phyloP scores from a whole-genome alignment of 2,113 vertebrate species.

The Paratilapia polleni region DNA sequence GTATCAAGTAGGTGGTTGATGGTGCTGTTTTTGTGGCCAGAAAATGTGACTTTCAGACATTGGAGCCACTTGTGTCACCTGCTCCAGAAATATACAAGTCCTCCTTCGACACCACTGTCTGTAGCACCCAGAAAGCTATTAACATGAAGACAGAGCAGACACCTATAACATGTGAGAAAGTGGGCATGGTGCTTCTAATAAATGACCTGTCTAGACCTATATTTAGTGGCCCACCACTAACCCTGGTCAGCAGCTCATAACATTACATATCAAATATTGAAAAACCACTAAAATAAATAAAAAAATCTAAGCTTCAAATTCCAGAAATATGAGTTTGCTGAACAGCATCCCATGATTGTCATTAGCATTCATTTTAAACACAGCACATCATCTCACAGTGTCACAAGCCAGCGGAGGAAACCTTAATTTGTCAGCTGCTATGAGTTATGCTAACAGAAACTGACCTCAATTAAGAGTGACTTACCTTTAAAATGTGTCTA shows the following conservation, averaged over 20 bases:
- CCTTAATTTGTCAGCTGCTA: slow-evolving; percentile 62
- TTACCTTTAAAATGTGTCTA: slow-evolving; percentile 76
- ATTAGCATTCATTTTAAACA: slow-evolving; percentile 59
- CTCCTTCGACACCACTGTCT: slow-evolving; percentile 84
- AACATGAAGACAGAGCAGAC: slow-evolving; percentile 85
- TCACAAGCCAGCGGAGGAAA: slow-evolving; percentile 54
- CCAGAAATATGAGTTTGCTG: slow-evolving; percentile 36
- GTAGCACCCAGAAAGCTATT: slow-evolving; percentile 87
- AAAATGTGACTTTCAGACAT: not conserved
- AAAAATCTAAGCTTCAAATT: slow-evolving; percentile 22
- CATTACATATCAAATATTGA: slow-evolving; percentile 36
- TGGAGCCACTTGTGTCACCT: slow-evolving; percentile 12
- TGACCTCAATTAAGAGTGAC: slow-evolving; percentile 83
- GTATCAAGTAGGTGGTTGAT: not conserved
- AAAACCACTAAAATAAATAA: slow-evolving; percentile 52
- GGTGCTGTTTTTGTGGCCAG: not conserved
- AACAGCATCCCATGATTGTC: slow-evolving; percentile 25
- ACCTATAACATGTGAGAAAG: slow-evolving; percentile 85
- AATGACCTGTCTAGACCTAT: slow-evolving; percentile 80
- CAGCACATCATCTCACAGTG: slow-evolving; percentile 45
- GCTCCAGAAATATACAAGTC: slow-evolving; percentile 82
- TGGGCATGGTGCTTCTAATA: slow-evolving; percentile 85
- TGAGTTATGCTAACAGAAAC: slow-evolving; percentile 74
- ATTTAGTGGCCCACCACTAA: slow-evolving; percentile 64
- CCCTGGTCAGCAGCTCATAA: slow-evolving; percentile 31